Conservation (phyloP, 2,797 vertebrate genomes). For the Sebastes nivosus region DNA sequence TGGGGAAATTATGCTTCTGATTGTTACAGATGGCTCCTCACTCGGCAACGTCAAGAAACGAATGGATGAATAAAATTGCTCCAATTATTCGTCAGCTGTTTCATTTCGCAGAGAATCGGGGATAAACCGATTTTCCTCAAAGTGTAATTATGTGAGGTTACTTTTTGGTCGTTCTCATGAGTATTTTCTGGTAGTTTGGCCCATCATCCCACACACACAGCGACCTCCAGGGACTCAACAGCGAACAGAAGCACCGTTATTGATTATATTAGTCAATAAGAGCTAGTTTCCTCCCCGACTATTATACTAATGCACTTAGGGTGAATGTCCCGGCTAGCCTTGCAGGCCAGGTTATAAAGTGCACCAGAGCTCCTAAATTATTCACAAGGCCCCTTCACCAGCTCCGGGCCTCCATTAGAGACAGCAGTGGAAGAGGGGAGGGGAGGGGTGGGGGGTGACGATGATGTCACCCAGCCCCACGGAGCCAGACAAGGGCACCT, state of each 20-base stretch:
- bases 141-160: constrained; percentile 21
- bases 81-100: background rate
- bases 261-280: constrained; percentile 81
- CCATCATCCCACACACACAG: constrained; percentile 26
- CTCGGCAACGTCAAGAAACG: background rate
- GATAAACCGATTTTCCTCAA: constrained; percentile 14
- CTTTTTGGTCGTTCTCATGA: background rate
- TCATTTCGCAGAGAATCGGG: background rate
- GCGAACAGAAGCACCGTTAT: constrained; percentile 70
- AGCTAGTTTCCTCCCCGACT: constrained; percentile 76
- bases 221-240: constrained; percentile 40
- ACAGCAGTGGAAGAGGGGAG: constrained; percentile 4
- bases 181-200: constrained; percentile 32
- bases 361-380: constrained; percentile 83
- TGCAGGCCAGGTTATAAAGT: constrained; percentile 80
- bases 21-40: constrained; percentile 16
- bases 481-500: constrained; percentile 75
- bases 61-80: constrained; percentile 1
- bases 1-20: constrained; percentile 23
- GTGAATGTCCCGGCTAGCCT: constrained; percentile 70
- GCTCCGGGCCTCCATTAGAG: constrained; percentile 78
- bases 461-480: constrained; percentile 81
- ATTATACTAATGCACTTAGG: constrained; percentile 84
- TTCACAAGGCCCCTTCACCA: constrained; percentile 77
- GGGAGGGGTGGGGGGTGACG: background rate